These are phyloP conservation scores for Xyliphius kryptos DNA, from an alignment of 2,113 vertebrate genomes.

Conservation along the genomic window DNA sequence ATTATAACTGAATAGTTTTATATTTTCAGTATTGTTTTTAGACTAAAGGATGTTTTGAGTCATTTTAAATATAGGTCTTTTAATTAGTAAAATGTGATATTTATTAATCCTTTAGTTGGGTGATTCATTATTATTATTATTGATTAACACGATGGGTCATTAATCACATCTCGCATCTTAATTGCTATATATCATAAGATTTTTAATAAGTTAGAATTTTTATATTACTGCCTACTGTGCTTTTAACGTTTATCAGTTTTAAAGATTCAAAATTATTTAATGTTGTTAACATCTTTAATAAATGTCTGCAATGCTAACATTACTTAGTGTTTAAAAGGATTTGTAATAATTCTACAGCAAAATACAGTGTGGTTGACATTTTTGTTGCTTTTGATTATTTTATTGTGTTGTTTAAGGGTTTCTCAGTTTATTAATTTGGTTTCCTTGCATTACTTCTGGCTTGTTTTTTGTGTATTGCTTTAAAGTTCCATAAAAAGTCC, in stretches of 20 bases:
- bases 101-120: not conserved
- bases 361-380: conserved; percentile 19
- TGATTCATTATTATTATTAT: not conserved
- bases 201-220: no score
- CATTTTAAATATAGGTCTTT: no score
- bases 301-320: not conserved
- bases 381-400: not conserved
- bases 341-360: conserved; percentile 15
- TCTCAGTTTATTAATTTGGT: no score
- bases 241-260: no score
- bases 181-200: not conserved
- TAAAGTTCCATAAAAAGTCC: no score
- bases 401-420: not conserved
- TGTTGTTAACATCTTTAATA: conserved; percentile 15
- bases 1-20: no score
- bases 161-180: not conserved
- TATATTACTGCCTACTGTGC: no score
- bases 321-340: conserved; percentile 19
- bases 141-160: not conserved
- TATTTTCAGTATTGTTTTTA: no score
- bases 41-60: no score
- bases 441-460: no score
- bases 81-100: no score
- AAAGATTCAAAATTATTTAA: conserved; percentile 20
- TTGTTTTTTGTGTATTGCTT: no score